These are phyloP conservation scores for Phania funesta DNA, from an alignment of 2,888 invertebrate genomes.

Conservation along the genomic window DNA sequence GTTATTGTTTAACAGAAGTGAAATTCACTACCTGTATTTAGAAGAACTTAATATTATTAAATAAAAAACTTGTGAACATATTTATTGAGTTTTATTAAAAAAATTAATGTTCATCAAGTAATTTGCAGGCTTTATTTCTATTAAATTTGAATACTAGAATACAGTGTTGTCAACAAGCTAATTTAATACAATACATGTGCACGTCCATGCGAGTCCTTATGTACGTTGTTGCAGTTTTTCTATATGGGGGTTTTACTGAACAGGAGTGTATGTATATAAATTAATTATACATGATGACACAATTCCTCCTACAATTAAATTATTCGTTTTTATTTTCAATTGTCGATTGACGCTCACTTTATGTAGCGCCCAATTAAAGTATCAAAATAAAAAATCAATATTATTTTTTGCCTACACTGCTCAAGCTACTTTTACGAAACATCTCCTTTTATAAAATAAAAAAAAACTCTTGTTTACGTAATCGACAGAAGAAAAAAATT, in stretches of 20 bases:
- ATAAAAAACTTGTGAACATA: background rate
- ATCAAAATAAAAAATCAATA: background rate
- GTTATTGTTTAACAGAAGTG: background rate
- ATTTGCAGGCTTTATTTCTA: no score
- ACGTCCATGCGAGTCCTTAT: no score
- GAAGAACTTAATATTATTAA: background rate
- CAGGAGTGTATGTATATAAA: no score
- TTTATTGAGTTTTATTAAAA: no score
- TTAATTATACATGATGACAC: constrained; percentile 34
- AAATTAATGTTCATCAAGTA: no score
- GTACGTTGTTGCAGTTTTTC: no score
- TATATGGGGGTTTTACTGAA: no score
- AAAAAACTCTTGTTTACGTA: no score
- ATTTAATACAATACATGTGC: no score
- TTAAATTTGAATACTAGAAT: no score
- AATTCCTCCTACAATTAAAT: constrained; percentile 34
- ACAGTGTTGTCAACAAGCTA: no score
- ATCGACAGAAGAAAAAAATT: no score
- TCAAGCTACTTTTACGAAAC: background rate
- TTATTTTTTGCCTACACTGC: constrained; percentile 3
- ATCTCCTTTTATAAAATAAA: background rate
- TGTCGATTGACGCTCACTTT: constrained; percentile 26
- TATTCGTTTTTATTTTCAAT: background rate
- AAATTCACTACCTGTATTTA: background rate
- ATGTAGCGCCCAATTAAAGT: constrained; percentile 6